Percentiles rank a stretch among this genome's conserved stretches.
Conservation (phyloP, 2,113 vertebrate species). For the Mesembrinibis cayennensis region DNA sequence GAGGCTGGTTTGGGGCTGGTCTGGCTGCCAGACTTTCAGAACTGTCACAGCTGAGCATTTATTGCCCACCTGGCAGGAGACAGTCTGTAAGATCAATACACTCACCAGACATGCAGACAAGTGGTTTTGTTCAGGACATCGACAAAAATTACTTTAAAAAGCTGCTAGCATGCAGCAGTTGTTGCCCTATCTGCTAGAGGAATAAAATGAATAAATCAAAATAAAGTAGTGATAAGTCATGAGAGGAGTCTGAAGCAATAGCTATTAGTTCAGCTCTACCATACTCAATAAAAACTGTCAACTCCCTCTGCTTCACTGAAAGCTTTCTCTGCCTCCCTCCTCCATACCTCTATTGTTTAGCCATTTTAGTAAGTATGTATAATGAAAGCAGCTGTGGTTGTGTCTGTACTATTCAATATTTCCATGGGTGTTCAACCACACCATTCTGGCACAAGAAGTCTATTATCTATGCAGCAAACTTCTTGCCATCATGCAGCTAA, state of each 20-base stretch:
- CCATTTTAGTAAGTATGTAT: not conserved
- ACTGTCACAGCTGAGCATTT: not conserved
- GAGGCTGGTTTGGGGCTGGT: not conserved
- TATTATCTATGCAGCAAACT: not conserved
- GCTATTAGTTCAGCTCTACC: not conserved
- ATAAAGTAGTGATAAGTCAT: not conserved
- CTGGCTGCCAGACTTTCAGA: not conserved
- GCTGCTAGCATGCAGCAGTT: not conserved
- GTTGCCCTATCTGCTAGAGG: not conserved
- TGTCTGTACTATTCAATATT: not conserved
- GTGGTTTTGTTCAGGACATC: not conserved
- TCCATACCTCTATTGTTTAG: not conserved
- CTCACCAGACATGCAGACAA: not conserved
- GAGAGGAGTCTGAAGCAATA: not conserved
- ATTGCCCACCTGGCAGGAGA: not conserved
- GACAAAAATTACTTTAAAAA: not conserved
- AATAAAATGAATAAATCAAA: conserved; percentile 14
- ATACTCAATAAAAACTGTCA: not conserved
- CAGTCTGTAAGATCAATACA: not conserved
- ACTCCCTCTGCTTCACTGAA: not conserved
- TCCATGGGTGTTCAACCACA: not conserved
- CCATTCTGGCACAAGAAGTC: not conserved
- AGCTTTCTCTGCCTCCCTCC: not conserved
- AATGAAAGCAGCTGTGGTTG: not conserved
- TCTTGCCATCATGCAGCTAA: not conserved